A percentile compares a stretch with the other conserved stretches of the same genome.
Conservation (phyloP, 2,113 vertebrate genomes). For the Lonchura striata region DNA sequence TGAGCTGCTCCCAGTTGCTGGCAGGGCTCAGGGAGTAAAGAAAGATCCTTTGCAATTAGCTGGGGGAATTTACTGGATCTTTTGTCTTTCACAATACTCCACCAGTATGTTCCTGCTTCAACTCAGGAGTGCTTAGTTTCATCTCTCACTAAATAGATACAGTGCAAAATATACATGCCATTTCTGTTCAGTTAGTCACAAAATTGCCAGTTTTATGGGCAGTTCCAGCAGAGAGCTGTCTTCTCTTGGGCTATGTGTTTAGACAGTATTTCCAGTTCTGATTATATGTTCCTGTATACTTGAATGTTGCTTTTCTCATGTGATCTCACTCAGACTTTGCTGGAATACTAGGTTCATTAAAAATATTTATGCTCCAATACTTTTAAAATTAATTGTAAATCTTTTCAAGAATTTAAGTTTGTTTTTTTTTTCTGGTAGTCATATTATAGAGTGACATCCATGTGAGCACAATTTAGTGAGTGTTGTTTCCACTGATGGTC, state of each 20-base stretch:
- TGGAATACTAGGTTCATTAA: not conserved
- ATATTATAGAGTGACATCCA: not conserved
- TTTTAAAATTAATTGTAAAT: not conserved
- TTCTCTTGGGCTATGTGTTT: not conserved
- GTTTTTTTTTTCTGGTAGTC: not conserved
- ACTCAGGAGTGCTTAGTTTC: not conserved
- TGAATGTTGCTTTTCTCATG: not conserved
- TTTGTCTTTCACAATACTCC: not conserved
- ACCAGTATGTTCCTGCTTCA: not conserved
- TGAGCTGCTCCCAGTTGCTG: fast-evolving
- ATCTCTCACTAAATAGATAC: not conserved
- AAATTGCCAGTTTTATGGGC: not conserved
- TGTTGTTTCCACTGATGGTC: not conserved
- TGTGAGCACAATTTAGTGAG: not conserved
- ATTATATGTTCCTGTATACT: not conserved
- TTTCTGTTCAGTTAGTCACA: not conserved
- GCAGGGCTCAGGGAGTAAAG: not conserved
- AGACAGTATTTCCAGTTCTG: not conserved
- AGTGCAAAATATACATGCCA: not conserved
- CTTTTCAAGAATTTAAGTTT: not conserved
- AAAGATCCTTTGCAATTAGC: not conserved
- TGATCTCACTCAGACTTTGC: not conserved
- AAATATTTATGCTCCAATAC: not conserved
- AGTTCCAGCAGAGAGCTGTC: not conserved
- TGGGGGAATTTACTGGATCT: not conserved